phyloP scores from a whole-genome alignment of 2,113 vertebrate species.

The Nothobranchius kuhntae region DNA sequence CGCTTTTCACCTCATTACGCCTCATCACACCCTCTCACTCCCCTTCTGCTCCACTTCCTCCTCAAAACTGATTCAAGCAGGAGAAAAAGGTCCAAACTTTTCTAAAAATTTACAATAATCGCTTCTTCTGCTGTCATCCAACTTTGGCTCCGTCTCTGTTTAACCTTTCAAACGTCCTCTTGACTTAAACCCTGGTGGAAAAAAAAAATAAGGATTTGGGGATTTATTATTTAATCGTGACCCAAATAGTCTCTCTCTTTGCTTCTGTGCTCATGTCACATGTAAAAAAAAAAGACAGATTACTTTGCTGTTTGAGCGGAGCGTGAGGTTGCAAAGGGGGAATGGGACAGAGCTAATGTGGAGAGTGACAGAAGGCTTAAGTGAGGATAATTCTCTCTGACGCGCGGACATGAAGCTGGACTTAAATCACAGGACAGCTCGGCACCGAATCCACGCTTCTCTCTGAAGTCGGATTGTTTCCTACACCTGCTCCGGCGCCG shows the following conservation, averaged over 20 bases:
- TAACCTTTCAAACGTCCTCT: slow-evolving; percentile 61
- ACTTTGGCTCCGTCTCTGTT: slow-evolving; percentile 54
- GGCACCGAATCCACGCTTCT: too few species aligned
- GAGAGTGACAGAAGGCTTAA: slow-evolving; percentile 52
- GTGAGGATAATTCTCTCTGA: slow-evolving; percentile 60
- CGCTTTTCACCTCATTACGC: slow-evolving; percentile 51
- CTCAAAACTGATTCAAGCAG: background rate
- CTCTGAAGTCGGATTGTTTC: slow-evolving; percentile 40
- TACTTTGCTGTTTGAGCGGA: slow-evolving; percentile 27
- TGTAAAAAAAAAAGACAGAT: slow-evolving; percentile 55
- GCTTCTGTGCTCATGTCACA: slow-evolving; percentile 22
- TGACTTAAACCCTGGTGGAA: slow-evolving; percentile 45
- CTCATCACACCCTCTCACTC: slow-evolving; percentile 3
- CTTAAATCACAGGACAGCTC: slow-evolving; percentile 30
- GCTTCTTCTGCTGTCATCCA: slow-evolving; percentile 50
- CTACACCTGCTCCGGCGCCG: slow-evolving; percentile 40
- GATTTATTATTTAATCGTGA: slow-evolving; percentile 71
- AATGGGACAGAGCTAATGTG: slow-evolving; percentile 48
- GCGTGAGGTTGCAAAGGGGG: slow-evolving; percentile 53
- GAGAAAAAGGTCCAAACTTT: slow-evolving; percentile 27
- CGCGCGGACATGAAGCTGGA: slow-evolving; percentile 53
- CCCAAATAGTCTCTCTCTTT: slow-evolving; percentile 58
- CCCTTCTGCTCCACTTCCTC: too few species aligned
- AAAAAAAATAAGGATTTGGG: slow-evolving; percentile 64
- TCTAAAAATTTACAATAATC: slow-evolving; percentile 47